Conservation (phyloP, 2,888 invertebrate genomes). For the Amphipyra berbera region DNA sequence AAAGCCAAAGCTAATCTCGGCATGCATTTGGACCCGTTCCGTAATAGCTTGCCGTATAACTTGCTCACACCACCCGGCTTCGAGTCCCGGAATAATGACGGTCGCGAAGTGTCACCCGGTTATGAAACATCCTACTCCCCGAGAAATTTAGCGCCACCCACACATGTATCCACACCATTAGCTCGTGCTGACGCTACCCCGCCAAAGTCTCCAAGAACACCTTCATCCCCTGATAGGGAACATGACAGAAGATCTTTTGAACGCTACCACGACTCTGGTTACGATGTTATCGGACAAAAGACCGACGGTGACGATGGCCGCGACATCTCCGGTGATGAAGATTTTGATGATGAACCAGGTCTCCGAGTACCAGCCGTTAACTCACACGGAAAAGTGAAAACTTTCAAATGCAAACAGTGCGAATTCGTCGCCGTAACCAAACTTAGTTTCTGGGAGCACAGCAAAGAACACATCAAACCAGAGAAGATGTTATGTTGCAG, state of each 20-base stretch:
- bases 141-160: constrained; percentile 72
- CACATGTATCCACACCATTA: constrained; percentile 80
- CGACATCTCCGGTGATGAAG: constrained; percentile 86
- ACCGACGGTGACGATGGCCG: constrained; percentile 83
- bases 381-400: constrained; percentile 95
- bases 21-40: constrained; percentile 81
- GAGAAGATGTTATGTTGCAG: constrained; percentile 97
- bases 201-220: constrained; percentile 83
- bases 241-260: constrained; percentile 78
- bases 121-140: constrained; percentile 79
- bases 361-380: constrained; percentile 91
- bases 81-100: constrained; percentile 76
- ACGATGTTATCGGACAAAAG: constrained; percentile 78
- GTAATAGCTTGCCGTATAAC: constrained; percentile 88
- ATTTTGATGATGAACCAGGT: constrained; percentile 90
- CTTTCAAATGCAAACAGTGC: constrained; percentile 98
- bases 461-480: constrained; percentile 96
- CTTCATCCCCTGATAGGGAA: constrained; percentile 76
- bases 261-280: constrained; percentile 87
- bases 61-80: constrained; percentile 91
- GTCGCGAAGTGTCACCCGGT: constrained; percentile 76
- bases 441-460: constrained; percentile 98
- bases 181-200: constrained; percentile 82
- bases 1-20: constrained; percentile 85
- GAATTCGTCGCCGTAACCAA: constrained; percentile 95